phyloP scores from a whole-genome alignment of 1,140 invertebrate genomes.

The Tyrophagus putrescentiae region DNA sequence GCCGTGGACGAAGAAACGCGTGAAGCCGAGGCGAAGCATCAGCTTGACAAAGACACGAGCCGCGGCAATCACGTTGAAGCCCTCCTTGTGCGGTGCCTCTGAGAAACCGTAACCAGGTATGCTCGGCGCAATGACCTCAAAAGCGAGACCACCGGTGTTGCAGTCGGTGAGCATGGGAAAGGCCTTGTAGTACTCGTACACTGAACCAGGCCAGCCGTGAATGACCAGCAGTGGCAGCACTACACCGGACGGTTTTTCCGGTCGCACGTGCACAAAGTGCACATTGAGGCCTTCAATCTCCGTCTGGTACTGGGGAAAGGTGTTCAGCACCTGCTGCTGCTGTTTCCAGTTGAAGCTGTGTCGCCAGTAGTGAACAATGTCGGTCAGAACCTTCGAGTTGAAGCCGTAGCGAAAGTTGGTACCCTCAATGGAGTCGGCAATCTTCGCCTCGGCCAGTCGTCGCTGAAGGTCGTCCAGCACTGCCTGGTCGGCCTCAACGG shows the following conservation, averaged over 20 bases:
- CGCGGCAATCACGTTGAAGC: constrained; percentile 19
- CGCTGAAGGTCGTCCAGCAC: constrained; percentile 6
- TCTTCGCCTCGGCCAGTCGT: not conserved
- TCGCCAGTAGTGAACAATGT: constrained; percentile 55
- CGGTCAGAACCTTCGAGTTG: constrained; percentile 49
- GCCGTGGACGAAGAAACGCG: constrained; percentile 21
- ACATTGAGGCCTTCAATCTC: constrained; percentile 52
- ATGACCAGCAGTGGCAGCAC: constrained; percentile 30
- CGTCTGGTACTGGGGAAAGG: constrained; percentile 29
- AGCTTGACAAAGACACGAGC: constrained; percentile 22
- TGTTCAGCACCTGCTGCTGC: constrained; percentile 47
- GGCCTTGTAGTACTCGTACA: constrained; percentile 67
- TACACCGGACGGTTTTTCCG: constrained; percentile 12
- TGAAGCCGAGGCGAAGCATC: constrained; percentile 21
- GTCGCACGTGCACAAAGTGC: constrained; percentile 40
- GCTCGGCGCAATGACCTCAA: constrained; percentile 64
- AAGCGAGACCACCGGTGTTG: constrained; percentile 45
- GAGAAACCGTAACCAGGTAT: constrained; percentile 73
- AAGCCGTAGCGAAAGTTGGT: constrained; percentile 59
- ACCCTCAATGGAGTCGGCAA: constrained; percentile 9
- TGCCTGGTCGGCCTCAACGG: not conserved
- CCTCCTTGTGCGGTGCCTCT: constrained; percentile 42
- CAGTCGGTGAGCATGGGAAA: constrained; percentile 43
- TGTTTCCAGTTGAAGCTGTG: constrained; percentile 53
- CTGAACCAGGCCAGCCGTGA: constrained; percentile 79